Conservation (phyloP, 2,888 invertebrate species). For the Osmoderma eremita region DNA sequence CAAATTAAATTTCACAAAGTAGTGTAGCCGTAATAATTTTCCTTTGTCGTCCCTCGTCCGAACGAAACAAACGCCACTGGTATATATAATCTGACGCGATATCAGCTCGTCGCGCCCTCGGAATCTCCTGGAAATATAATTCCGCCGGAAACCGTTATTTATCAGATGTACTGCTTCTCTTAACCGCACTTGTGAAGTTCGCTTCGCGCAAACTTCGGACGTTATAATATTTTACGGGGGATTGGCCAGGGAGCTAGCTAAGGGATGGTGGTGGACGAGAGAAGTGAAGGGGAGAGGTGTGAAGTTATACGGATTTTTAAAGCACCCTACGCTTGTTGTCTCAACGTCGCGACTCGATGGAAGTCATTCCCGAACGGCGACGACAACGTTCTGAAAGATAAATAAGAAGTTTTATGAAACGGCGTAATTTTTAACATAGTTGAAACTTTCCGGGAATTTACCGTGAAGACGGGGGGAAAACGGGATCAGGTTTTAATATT, state of each 20-base stretch:
- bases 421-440: constrained; percentile 30
- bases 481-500: neutral
- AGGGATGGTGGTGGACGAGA: too few relatives aligned
- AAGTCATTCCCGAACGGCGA: too few relatives aligned
- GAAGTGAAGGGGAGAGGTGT: too few relatives aligned
- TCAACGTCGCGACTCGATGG: too few relatives aligned
- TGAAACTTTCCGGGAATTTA: neutral
- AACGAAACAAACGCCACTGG: constrained; percentile 13
- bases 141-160: constrained; percentile 22
- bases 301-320: too few relatives aligned
- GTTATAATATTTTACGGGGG: constrained; percentile 1
- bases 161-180: constrained; percentile 4
- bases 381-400: constrained; percentile 8
- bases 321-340: too few relatives aligned
- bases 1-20: constrained; percentile 22
- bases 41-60: constrained; percentile 24
- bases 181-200: constrained; percentile 17
- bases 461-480: neutral
- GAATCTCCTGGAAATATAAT: constrained; percentile 8
- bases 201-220: constrained; percentile 15
- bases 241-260: too few relatives aligned
- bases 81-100: constrained; percentile 22
- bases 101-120: constrained; percentile 6
- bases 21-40: constrained; percentile 9
- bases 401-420: constrained; percentile 19